phyloP scores from a whole-genome alignment of 2,113 vertebrate genomes.

The Protomyctophum bolini region DNA sequence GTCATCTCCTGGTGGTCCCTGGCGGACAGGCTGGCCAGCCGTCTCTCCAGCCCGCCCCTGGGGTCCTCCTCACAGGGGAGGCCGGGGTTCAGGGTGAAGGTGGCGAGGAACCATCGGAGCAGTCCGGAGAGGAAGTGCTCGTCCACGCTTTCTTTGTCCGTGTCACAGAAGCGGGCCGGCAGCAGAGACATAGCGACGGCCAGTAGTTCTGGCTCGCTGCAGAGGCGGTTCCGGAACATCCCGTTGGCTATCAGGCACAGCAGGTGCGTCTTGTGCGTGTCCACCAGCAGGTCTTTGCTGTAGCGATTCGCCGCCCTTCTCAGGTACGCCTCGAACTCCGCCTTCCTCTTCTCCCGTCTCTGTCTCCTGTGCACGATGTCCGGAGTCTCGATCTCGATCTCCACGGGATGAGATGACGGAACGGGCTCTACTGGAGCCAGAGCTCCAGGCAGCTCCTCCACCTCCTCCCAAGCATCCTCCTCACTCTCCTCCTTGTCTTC shows the following conservation, averaged over 20 bases:
- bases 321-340: conserved; percentile 84
- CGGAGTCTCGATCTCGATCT: conserved; percentile 96
- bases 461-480: conserved; percentile 94
- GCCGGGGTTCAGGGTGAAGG: conserved; percentile 86
- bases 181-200: conserved; percentile 89
- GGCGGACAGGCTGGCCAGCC: conserved; percentile 84
- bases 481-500: conserved; percentile 91
- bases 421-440: conserved; percentile 43
- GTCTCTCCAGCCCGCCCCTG: conserved; percentile 78
- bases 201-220: conserved; percentile 85
- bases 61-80: conserved; percentile 80
- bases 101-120: conserved; percentile 89
- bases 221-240: conserved; percentile 85
- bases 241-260: conserved; percentile 92
- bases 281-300: conserved; percentile 84
- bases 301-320: conserved; percentile 89
- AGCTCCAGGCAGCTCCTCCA: conserved; percentile 88
- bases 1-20: conserved; percentile 88
- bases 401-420: conserved; percentile 79
- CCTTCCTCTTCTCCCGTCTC: conserved; percentile 85
- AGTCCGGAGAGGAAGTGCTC: conserved; percentile 81
- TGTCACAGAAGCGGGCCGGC: conserved; percentile 79
- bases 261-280: conserved; percentile 96
- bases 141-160: conserved; percentile 72
- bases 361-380: conserved; percentile 81